These are phyloP conservation scores for Leucoptera coffeella DNA, from an alignment of 2,888 invertebrate genomes.

Conservation along the genomic window DNA sequence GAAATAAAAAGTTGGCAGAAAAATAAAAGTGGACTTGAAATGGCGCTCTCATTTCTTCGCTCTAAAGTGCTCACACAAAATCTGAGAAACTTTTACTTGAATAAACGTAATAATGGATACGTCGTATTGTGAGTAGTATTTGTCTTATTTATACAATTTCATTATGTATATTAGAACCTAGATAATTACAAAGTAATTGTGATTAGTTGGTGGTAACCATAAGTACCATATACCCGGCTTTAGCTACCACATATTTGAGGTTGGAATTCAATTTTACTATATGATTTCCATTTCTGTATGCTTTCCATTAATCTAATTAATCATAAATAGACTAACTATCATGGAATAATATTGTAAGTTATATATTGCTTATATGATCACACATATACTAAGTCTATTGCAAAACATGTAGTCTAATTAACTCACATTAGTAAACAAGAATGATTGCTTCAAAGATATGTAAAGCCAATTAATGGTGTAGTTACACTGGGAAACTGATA, in stretches of 20 bases:
- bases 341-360: too few species aligned
- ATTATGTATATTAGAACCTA: neutral
- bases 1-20: too few species aligned
- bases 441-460: too few species aligned
- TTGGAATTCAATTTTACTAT: neutral
- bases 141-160: neutral
- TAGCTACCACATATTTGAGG: neutral
- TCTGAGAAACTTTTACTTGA: conserved; percentile 31
- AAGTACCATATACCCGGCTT: neutral
- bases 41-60: conserved; percentile 40
- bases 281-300: neutral
- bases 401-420: too few species aligned
- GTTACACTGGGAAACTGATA: too few species aligned
- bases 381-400: too few species aligned
- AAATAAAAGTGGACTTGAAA: too few species aligned
- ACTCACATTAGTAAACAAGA: too few species aligned
- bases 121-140: conserved; percentile 60
- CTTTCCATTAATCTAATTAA: neutral
- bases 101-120: conserved; percentile 59
- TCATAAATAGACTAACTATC: too few species aligned
- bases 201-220: neutral
- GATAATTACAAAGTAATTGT: neutral
- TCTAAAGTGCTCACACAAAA: conserved; percentile 25
- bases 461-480: too few species aligned
- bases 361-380: too few species aligned